phyloP scores from a whole-genome alignment of 2,113 vertebrate genomes.

The Nesogale talazaci region DNA sequence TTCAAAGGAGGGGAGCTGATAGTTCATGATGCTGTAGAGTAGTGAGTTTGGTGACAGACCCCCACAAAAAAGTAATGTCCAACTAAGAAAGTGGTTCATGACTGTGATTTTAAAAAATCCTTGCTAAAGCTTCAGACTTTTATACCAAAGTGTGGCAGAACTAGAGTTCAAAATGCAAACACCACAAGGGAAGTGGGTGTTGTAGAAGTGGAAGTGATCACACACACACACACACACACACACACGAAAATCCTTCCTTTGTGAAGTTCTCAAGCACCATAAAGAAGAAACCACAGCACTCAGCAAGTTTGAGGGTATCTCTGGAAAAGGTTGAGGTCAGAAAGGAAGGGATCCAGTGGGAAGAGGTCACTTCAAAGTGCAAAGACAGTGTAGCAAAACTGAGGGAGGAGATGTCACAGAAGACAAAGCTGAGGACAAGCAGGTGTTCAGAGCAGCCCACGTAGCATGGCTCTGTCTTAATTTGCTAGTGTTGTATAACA shows the following conservation, averaged over 20 bases:
- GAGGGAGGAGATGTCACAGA: too few species aligned
- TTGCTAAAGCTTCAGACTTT: background rate
- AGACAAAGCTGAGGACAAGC: background rate
- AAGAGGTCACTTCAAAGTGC: rapidly evolving
- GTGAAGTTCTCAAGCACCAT: background rate
- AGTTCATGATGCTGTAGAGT: background rate
- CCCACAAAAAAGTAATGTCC: background rate
- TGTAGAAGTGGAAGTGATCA: background rate
- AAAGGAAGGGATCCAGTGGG: background rate
- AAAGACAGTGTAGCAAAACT: background rate
- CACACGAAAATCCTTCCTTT: background rate
- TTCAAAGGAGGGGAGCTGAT: background rate
- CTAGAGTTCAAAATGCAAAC: background rate
- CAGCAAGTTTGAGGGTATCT: background rate
- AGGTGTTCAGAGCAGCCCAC: background rate
- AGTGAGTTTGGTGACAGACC: background rate
- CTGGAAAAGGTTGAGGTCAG: background rate
- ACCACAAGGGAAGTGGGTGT: background rate
- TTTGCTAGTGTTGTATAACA: background rate
- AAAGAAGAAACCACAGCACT: background rate
- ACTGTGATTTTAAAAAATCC: background rate
- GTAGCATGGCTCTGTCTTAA: background rate
- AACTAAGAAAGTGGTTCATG: conserved; percentile 1
- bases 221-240: too few species aligned
- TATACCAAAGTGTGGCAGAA: background rate